phyloP scores from a whole-genome alignment of 2,797 vertebrate species.

The Microctenopoma steveboyesi region DNA sequence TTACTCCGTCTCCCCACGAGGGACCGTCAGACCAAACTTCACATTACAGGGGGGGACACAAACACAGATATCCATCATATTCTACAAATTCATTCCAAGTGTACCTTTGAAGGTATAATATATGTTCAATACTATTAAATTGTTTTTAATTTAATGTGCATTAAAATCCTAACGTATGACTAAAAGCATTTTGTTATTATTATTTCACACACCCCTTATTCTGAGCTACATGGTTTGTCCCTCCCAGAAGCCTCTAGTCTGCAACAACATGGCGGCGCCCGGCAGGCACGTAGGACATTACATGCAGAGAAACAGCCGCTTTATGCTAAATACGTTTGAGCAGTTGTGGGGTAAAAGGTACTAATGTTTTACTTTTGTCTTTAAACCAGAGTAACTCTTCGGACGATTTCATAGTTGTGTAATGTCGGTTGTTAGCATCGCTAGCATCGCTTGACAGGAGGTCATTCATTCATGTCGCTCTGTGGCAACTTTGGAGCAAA shows the following conservation, averaged over 20 bases:
- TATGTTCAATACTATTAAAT: neutral
- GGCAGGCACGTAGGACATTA: constrained; percentile 63
- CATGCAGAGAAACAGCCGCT: constrained; percentile 53
- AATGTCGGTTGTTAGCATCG: neutral
- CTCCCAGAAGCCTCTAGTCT: constrained; percentile 63
- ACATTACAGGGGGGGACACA: constrained; percentile 13
- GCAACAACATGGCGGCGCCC: constrained; percentile 80
- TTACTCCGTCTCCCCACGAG: constrained; percentile 50
- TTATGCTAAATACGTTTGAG: constrained; percentile 56
- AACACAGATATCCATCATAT: fast-evolving
- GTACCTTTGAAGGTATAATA: neutral
- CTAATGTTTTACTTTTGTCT: neutral
- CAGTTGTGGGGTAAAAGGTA: constrained; percentile 68
- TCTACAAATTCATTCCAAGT: fast-evolving
- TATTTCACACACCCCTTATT: neutral
- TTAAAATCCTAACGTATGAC: fast-evolving
- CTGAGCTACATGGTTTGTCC: constrained; percentile 43
- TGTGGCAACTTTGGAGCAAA: neutral
- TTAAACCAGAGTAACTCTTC: fast-evolving
- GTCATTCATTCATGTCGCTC: constrained; percentile 36
- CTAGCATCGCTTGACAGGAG: constrained; percentile 51
- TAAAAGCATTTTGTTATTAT: neutral
- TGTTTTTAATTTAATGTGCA: fast-evolving
- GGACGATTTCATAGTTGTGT: fast-evolving
- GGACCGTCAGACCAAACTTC: constrained; percentile 14